phyloP scores from a whole-genome alignment of 2,797 vertebrate species.

The Myripristis jacobus region DNA sequence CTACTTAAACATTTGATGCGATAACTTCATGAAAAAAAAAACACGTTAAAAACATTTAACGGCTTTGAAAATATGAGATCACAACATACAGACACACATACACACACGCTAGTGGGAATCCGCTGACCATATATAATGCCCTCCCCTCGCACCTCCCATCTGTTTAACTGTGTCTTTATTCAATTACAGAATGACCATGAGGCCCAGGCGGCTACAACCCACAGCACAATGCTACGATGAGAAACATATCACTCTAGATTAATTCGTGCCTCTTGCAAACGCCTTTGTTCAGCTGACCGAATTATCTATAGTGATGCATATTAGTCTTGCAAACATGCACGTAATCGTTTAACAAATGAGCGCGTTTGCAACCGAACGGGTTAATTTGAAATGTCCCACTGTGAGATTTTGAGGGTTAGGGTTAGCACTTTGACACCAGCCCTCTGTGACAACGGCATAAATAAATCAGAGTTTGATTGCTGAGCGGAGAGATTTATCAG shows the following conservation, averaged over 20 bases:
- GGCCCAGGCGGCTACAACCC: conserved; percentile 12
- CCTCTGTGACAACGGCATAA: conserved; percentile 59
- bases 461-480: conserved; percentile 74
- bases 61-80: not conserved
- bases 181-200: conserved; percentile 31
- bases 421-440: conserved; percentile 60
- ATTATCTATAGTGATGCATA: conserved; percentile 58
- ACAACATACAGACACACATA: conserved; percentile 12
- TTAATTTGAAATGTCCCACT: conserved; percentile 69
- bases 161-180: conserved; percentile 48
- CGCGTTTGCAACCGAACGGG: conserved; percentile 55
- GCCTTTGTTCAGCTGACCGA: conserved; percentile 46
- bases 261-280: conserved; percentile 31
- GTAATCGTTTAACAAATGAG: conserved; percentile 66
- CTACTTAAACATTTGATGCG: no score
- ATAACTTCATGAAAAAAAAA: no score
- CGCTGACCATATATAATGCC: conserved; percentile 2
- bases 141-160: conserved; percentile 22
- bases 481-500: conserved; percentile 66
- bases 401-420: conserved; percentile 56
- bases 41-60: no score
- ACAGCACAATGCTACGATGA: conserved; percentile 5
- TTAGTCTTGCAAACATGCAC: conserved; percentile 61
- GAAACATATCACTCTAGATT: conserved; percentile 48
- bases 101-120: conserved; percentile 13